These are phyloP conservation scores for Lophotriccus pileatus DNA, from an alignment of 2,797 vertebrate species.

Conservation along the genomic window DNA sequence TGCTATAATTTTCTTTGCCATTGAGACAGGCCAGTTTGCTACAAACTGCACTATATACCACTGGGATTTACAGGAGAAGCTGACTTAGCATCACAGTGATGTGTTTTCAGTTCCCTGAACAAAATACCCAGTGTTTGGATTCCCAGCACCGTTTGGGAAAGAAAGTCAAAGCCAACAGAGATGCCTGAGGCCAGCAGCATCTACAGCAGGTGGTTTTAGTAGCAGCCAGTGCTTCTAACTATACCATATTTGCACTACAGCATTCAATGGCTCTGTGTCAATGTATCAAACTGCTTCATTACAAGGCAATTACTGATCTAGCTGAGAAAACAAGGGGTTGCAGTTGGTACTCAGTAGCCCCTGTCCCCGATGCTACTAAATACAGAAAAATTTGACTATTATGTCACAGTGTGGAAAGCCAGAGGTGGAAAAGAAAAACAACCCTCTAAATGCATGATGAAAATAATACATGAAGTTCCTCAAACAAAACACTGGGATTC, in stretches of 20 bases:
- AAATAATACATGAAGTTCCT: background rate
- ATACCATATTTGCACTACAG: background rate
- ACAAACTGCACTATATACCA: background rate
- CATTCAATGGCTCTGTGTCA: background rate
- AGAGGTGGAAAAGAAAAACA: background rate
- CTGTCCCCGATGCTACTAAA: background rate
- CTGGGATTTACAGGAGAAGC: background rate
- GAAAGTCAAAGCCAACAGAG: background rate
- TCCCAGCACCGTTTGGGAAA: background rate
- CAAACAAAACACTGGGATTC: background rate
- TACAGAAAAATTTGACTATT: background rate
- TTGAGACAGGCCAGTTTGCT: background rate
- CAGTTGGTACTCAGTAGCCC: background rate
- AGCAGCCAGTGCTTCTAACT: background rate
- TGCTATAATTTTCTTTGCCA: background rate
- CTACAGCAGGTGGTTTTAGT: background rate
- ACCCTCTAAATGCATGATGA: background rate
- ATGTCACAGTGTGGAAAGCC: background rate
- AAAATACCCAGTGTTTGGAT: background rate
- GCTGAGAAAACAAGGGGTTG: background rate
- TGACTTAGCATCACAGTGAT: background rate
- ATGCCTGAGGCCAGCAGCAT: background rate
- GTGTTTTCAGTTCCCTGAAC: background rate
- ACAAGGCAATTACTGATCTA: background rate
- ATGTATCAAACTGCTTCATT: background rate